Conservation (phyloP, 2,113 vertebrate species). For the Cephalopterus ornatus region DNA sequence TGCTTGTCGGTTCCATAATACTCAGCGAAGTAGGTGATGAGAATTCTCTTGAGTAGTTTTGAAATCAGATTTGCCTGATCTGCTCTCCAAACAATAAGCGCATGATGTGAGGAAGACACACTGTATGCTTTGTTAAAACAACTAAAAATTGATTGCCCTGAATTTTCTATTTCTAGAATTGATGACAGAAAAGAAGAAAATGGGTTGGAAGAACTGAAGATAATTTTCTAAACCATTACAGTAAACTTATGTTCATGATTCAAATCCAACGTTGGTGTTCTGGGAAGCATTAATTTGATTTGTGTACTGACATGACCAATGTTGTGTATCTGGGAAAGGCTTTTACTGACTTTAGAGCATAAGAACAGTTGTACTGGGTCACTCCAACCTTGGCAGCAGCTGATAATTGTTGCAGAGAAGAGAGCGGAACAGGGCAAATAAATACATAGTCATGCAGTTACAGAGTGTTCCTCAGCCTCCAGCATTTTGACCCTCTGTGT, state of each 20-base stretch:
- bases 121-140: neutral
- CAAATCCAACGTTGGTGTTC: neutral
- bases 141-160: neutral
- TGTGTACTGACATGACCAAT: neutral
- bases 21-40: neutral
- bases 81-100: fast-evolving
- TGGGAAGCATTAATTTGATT: neutral
- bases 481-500: neutral
- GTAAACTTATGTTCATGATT: neutral
- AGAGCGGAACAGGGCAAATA: neutral
- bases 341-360: neutral
- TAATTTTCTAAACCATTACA: neutral
- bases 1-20: neutral
- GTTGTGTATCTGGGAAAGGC: neutral
- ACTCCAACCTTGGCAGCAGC: neutral
- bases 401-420: neutral
- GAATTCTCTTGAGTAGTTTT: neutral
- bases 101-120: neutral
- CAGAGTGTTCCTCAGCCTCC: neutral
- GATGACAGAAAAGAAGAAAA: neutral
- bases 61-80: neutral
- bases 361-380: neutral
- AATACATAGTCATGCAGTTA: neutral
- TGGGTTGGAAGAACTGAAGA: neutral
- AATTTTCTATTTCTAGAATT: neutral